Base-by-base conservation (phyloP, 2,888 invertebrate species). In the Eupithecia insigniata region DNA sequence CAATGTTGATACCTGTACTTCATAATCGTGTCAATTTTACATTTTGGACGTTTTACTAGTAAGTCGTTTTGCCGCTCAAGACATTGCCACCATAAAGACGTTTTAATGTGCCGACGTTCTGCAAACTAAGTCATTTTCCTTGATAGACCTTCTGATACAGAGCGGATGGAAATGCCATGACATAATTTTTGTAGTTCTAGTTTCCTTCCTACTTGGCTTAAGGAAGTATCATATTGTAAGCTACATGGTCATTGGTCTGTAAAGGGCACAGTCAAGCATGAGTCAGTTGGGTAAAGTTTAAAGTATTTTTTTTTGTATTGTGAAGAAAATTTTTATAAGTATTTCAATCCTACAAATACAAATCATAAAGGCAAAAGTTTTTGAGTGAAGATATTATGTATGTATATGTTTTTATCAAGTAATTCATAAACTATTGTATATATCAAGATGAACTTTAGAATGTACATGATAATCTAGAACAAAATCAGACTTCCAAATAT, bases 141-240 rank as follows among this genome's bases (percentile, higher is more conserved):
- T n/a, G n/a, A n/a, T n/a, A n/a, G n/a, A n/a, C n/a, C n/a, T n/a
- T n/a, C n/a, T n/a, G n/a, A n/a, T n/a, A n/a, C n/a, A n/a, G n/a
- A n/a, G n/a, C n/a, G n/a, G n/a, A n/a, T n/a, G 22, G 5, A 60
- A 30, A 60, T 14, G n/a, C 58, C 64, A 51, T n/a, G 64, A 69
- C 55, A 51, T 69, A 55, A 55, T 36, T 58, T 51, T 30, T 55
- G 32, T 16, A 39, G 28, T 65, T 39, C 30, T 30, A 30, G 69
- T 70, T 70, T 70, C 65, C 70, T 58, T 65, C 39, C 66, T 66
- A 30, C 65, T 66, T 70, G 34, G 3, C 1, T n/a, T 22, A 70
- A 62, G 61, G 61, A 62, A 62, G 61, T 62, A 62, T 62, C n/a
- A 32, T 18, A 12, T 62, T 32, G 18, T 32, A 12, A 34, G 12